These are phyloP conservation scores for Acanthochromis polyacanthus DNA, from an alignment of 2,113 vertebrate genomes.

Conservation along the genomic window DNA sequence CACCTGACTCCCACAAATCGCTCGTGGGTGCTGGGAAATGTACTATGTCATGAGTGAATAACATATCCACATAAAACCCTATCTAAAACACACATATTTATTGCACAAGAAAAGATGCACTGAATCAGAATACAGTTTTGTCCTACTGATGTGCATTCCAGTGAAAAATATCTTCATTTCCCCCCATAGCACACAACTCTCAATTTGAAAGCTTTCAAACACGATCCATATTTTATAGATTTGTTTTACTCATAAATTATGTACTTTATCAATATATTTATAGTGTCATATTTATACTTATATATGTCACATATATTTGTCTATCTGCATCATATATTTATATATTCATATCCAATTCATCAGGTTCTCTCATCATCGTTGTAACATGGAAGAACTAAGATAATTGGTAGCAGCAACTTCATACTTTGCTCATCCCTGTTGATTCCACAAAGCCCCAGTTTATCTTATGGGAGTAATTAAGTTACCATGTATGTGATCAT, in stretches of 20 bases:
- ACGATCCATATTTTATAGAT: constrained; percentile 66
- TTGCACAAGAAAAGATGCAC: constrained; percentile 97
- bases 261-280: constrained; percentile 69
- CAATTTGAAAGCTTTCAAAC: constrained; percentile 75
- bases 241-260: constrained; percentile 67
- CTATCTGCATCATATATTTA: constrained; percentile 58
- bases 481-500: constrained; percentile 81
- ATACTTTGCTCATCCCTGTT: constrained; percentile 99
- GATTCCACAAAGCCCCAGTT: constrained; percentile 94
- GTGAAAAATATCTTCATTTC: constrained; percentile 89
- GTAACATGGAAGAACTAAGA: constrained; percentile 90
- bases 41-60: constrained; percentile 65
- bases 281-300: constrained; percentile 67
- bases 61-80: constrained; percentile 83
- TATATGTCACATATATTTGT: constrained; percentile 67
- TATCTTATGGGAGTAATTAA: constrained; percentile 84
- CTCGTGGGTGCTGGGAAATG: constrained; percentile 6
- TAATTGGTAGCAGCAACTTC: constrained; percentile 97
- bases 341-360: constrained; percentile 65
- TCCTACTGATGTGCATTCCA: constrained; percentile 99
- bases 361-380: constrained; percentile 75
- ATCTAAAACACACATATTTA: constrained; percentile 91
- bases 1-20: constrained; percentile 48
- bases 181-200: constrained; percentile 83
- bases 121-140: constrained; percentile 88